Base-by-base conservation (phyloP, 2,113 vertebrate genomes). In the Dolichotis patagonum region DNA sequence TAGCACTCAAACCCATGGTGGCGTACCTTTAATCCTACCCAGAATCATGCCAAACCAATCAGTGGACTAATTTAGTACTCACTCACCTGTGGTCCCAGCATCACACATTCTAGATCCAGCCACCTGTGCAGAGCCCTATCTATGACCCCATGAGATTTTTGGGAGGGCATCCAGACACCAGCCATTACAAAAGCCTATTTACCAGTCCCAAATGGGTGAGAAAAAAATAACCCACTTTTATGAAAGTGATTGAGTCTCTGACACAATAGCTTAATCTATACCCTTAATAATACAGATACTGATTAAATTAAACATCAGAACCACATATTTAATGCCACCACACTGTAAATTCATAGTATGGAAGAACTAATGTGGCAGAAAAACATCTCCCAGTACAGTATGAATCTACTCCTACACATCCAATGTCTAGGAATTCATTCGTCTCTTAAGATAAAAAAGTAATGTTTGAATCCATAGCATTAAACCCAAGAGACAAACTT, bases 401-500 rank as follows among this genome's bases (percentile, higher is more conserved):
- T 41, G 28, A 95, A 95, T 85, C 85, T 96, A 82, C n/a, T 96
- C 52, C 84, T 88, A 87, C 2, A 88, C n/a, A 90, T 58, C 71
- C 43, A 56, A 92, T 91, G 86, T 56, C 91, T 73, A 91, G 58
- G 65, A 96, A 92, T 91, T 96, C 77, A 95, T 71, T 92, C n/a
- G 54, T 77, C 95, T 96, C 86, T 84, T 97, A 94, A 95, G 81
- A 88, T 95, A 82, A 85, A 83, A 91, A 90, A 90, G 56, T 35
- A 95, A 93, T 71, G 10, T 41, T 69, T 90, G 84, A 96, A 38
- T 85, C 54, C 83, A 91, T 13, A 91, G 22, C 63, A 91, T 89
- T 89, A 91, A 96, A 91, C 85, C 85, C 85, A 86, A 88, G 88
- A 94, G 92, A 96, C 6, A 62, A 93, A 96, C 96, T 38, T 91